phyloP scores from a whole-genome alignment of 1,140 invertebrate genomes.

The Laupala kohalensis region DNA sequence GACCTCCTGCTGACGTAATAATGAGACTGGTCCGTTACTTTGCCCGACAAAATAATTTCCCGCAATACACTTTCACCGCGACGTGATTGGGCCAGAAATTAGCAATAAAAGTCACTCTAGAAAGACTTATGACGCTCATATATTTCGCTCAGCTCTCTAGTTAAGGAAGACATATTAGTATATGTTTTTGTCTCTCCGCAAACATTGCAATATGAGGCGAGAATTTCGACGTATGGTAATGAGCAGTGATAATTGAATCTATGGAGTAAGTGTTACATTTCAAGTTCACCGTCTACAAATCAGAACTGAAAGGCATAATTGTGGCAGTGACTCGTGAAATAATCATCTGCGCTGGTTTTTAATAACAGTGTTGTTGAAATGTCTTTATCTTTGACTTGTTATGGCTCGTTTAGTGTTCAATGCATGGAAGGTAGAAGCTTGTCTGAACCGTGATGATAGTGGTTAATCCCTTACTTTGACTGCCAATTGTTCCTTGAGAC shows the following conservation, averaged over 20 bases:
- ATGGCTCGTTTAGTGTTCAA: neutral
- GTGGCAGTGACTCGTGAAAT: neutral
- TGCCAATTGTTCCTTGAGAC: neutral
- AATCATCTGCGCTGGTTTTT: neutral
- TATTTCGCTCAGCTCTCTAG: neutral
- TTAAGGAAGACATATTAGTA: neutral
- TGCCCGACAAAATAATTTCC: neutral
- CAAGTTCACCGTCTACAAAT: neutral
- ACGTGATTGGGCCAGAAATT: neutral
- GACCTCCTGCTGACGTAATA: neutral
- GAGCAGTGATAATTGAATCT: neutral
- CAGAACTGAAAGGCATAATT: neutral
- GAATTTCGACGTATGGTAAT: neutral
- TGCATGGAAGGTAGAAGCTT: neutral
- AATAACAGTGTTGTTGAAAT: neutral
- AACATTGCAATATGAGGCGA: neutral
- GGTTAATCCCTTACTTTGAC: neutral
- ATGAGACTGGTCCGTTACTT: neutral
- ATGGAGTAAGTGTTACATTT: neutral
- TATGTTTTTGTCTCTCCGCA: neutral
- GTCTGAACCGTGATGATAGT: neutral
- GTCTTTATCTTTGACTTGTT: neutral
- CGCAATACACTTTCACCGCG: neutral
- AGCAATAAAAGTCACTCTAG: neutral
- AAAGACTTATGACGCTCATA: neutral